Conservation (phyloP, 2,113 vertebrate species). For the Plectropomus leopardus region DNA sequence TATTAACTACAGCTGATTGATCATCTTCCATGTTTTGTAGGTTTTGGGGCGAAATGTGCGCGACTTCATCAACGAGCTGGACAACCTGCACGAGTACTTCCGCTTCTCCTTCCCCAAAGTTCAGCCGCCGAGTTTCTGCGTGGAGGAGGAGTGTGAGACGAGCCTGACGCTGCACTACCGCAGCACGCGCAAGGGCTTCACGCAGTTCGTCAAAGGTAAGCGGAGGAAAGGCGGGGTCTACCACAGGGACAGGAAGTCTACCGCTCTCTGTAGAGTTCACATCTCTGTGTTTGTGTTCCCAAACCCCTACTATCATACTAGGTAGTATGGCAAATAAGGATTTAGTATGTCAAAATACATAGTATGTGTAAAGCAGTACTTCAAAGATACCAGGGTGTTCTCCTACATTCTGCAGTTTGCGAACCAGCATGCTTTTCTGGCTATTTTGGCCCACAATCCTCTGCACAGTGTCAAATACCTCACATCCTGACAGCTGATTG, state of each 20-base stretch:
- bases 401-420: no score
- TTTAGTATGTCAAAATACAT: no score
- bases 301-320: no score
- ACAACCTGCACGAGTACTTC: conserved; percentile 86
- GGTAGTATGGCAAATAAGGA: no score
- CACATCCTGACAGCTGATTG: no score
- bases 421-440: no score
- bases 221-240: background rate
- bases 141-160: conserved; percentile 85
- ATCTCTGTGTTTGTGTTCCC: no score
- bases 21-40: conserved; percentile 58
- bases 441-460: no score
- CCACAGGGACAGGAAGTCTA: conserved; percentile 1
- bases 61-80: conserved; percentile 87
- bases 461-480: no score
- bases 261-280: background rate
- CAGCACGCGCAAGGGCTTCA: conserved; percentile 85
- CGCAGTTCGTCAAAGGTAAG: conserved; percentile 86
- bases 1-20: no score
- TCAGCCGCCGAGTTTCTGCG: conserved; percentile 85
- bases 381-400: no score
- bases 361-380: no score
- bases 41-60: conserved; percentile 83
- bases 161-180: conserved; percentile 84
- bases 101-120: conserved; percentile 87